Evolutionary conservation across 1,140 invertebrate genomes (phyloP).

Genomic region (Sminthurides bifidus): DNA sequence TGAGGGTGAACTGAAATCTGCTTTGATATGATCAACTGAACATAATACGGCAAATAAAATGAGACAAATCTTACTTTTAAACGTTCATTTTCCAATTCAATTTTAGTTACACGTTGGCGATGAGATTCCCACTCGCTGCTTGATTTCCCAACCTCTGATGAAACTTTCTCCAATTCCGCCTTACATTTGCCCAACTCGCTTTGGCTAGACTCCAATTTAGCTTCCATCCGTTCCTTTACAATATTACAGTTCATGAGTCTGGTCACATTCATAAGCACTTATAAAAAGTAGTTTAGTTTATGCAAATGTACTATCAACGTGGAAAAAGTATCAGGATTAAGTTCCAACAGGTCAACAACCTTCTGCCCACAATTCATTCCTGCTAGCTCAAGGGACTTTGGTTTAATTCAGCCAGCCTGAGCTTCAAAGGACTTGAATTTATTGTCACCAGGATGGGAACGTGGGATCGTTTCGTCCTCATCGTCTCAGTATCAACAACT

Average conservation of each 20-base stretch:
- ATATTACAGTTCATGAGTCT: too few species aligned
- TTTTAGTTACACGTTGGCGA: slow-evolving; percentile 65
- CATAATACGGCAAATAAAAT: slow-evolving; percentile 1
- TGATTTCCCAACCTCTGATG: slow-evolving; percentile 72
- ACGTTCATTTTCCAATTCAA: slow-evolving; percentile 81
- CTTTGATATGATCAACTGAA: background rate
- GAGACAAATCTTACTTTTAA: slow-evolving; percentile 33
- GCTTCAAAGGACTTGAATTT: too few species aligned
- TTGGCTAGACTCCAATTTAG: slow-evolving; percentile 80
- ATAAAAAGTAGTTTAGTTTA: background rate
- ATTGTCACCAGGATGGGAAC: too few species aligned
- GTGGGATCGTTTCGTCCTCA: too few species aligned
- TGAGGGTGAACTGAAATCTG: too few species aligned
- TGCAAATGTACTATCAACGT: too few species aligned
- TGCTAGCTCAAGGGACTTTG: too few species aligned
- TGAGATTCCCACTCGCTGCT: slow-evolving; percentile 80
- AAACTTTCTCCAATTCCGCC: slow-evolving; percentile 80
- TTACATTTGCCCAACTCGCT: slow-evolving; percentile 86
- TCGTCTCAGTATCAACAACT: too few species aligned
- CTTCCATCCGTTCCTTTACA: slow-evolving; percentile 56
- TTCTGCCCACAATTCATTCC: too few species aligned
- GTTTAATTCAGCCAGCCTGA: too few species aligned
- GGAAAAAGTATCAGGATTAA: too few species aligned
- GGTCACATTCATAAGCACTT: background rate
- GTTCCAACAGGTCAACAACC: too few species aligned